A percentile compares a stretch with the other conserved stretches of the same genome.
Conservation (phyloP, 2,113 vertebrate genomes). For the Puntigrus tetrazona region DNA sequence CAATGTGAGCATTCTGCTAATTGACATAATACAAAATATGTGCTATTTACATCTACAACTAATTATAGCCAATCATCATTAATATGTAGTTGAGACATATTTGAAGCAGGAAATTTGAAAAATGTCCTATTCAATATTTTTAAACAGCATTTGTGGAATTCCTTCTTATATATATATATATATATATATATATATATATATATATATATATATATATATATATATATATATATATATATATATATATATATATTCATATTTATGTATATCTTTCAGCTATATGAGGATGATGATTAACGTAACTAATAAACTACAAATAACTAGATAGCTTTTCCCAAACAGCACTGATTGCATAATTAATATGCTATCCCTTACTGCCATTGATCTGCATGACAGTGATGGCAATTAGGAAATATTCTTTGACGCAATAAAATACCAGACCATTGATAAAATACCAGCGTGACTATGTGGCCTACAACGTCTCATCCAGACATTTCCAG, state of each 20-base stretch:
- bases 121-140: neutral
- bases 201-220: neutral
- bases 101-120: neutral
- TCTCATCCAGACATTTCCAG: neutral
- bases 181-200: neutral
- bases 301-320: neutral
- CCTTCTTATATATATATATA: neutral
- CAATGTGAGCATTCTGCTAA: neutral
- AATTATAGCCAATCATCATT: neutral
- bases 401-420: conserved; percentile 40
- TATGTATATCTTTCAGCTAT: neutral
- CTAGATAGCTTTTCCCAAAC: neutral
- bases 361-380: neutral
- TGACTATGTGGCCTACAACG: neutral
- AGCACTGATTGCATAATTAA: neutral
- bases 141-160: neutral
- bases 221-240: neutral
- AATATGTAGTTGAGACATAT: neutral
- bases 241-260: neutral
- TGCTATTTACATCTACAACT: neutral
- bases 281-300: neutral
- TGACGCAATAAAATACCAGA: conserved; percentile 9
- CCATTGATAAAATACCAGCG: conserved; percentile 25
- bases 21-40: neutral
- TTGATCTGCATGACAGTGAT: neutral